Evolutionary conservation across 2,113 vertebrate genomes (phyloP).

Genomic region (Cacatua alba): DNA sequence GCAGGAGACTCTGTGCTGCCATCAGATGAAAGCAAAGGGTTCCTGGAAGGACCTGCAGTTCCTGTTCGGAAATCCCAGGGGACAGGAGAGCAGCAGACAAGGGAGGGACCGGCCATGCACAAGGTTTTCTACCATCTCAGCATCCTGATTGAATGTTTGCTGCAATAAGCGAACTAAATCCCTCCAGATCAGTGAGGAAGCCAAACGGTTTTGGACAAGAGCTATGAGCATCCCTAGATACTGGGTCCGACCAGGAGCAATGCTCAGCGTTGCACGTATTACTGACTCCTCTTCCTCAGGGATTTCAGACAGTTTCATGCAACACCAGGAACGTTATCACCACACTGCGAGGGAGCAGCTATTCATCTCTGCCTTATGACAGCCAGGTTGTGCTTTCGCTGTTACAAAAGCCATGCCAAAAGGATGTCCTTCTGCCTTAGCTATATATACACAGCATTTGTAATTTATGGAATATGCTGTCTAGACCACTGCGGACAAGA

Average conservation of each 20-base stretch:
- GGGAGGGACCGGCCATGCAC: fast-evolving
- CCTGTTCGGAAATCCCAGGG: background rate
- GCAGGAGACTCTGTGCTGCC: background rate
- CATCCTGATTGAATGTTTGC: background rate
- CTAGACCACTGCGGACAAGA: background rate
- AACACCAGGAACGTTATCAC: background rate
- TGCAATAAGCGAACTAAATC: background rate
- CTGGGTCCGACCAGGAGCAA: background rate
- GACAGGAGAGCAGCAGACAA: background rate
- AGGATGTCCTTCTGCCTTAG: background rate
- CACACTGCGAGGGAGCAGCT: background rate
- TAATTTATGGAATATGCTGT: background rate
- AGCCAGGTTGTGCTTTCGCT: background rate
- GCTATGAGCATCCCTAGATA: fast-evolving
- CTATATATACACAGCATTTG: background rate
- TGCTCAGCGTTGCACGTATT: fast-evolving
- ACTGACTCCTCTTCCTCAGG: background rate
- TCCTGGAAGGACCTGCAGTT: background rate
- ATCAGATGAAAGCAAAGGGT: fast-evolving
- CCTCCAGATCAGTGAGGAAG: fast-evolving
- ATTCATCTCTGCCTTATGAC: background rate
- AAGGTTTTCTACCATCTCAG: background rate
- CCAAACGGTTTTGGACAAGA: background rate
- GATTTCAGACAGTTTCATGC: background rate
- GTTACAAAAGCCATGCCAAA: background rate